These are phyloP conservation scores for Armadillidium nasatum DNA, from an alignment of 1,140 invertebrate genomes.

Conservation along the genomic window DNA sequence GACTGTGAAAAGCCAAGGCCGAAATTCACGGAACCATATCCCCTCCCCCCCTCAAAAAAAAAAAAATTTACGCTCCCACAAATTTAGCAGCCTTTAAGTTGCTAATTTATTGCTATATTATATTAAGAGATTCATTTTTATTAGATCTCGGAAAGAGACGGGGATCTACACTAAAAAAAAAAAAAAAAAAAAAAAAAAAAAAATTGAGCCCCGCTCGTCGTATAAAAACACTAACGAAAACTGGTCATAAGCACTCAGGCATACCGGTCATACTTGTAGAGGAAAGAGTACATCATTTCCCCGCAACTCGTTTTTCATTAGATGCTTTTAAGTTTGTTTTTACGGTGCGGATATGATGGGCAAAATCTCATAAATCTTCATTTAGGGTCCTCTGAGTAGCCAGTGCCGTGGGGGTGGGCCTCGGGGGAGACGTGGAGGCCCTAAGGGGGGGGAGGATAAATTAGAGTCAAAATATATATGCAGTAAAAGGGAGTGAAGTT, in stretches of 20 bases:
- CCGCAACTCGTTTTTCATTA: neutral
- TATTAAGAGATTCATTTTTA: conserved; percentile 12
- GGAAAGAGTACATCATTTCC: too few species aligned
- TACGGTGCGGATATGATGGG: conserved; percentile 8
- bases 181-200: too few species aligned
- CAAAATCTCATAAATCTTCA: conserved; percentile 8
- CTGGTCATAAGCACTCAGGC: neutral
- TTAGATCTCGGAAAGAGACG: neutral
- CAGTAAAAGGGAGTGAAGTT: too few species aligned
- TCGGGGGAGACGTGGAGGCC: neutral
- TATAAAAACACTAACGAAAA: neutral
- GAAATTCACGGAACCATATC: too few species aligned
- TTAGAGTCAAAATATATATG: too few species aligned
- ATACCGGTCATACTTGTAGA: too few species aligned
- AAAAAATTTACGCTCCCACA: neutral
- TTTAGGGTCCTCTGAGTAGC: neutral
- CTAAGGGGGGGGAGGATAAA: neutral
- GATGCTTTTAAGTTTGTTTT: conserved; percentile 7
- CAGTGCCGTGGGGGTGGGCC: neutral
- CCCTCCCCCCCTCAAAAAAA: too few species aligned
- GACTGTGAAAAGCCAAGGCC: too few species aligned
- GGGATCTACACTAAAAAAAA: too few species aligned
- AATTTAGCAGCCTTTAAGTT: neutral
- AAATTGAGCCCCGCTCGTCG: too few species aligned
- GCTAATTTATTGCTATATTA: neutral